Evolutionary conservation across 2,888 invertebrate genomes (phyloP).

Genomic region (Leptinotarsa haldemani): DNA sequence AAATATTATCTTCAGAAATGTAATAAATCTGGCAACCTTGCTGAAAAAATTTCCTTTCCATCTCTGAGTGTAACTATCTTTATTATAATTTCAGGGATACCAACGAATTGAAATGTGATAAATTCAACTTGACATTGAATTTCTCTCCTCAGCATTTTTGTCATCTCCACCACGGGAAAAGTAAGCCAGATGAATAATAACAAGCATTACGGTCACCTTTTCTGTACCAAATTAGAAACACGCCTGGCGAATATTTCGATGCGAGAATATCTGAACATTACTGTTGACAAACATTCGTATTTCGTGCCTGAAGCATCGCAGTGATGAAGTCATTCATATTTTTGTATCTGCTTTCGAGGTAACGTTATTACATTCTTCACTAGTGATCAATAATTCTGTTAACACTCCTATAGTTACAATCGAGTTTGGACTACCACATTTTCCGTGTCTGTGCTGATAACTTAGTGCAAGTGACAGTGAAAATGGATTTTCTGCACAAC

Average conservation of each 20-base stretch:
- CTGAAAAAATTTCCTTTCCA: no score
- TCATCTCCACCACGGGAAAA: no score
- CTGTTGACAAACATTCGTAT: slow-evolving; percentile 22
- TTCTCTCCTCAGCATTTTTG: no score
- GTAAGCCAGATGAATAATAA: no score
- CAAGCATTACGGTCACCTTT: not conserved
- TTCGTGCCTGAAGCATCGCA: slow-evolving; percentile 27
- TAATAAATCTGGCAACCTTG: no score
- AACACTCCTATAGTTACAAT: slow-evolving; percentile 12
- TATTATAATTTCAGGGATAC: no score
- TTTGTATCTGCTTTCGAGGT: slow-evolving; percentile 30
- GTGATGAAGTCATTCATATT: slow-evolving; percentile 37
- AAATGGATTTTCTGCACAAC: slow-evolving; percentile 31
- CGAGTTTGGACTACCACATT: not conserved
- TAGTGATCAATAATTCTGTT: slow-evolving; percentile 13
- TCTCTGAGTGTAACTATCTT: no score
- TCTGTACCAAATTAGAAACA: not conserved
- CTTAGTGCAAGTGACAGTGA: not conserved
- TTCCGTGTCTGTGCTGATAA: not conserved
- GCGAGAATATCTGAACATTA: slow-evolving; percentile 15
- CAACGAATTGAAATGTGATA: no score
- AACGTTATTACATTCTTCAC: slow-evolving; percentile 28
- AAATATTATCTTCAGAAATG: no score
- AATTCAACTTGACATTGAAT: no score
- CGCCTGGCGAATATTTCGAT: not conserved